phyloP scores from a whole-genome alignment of 1,140 invertebrate species.

The Rhynchophorus ferrugineus region DNA sequence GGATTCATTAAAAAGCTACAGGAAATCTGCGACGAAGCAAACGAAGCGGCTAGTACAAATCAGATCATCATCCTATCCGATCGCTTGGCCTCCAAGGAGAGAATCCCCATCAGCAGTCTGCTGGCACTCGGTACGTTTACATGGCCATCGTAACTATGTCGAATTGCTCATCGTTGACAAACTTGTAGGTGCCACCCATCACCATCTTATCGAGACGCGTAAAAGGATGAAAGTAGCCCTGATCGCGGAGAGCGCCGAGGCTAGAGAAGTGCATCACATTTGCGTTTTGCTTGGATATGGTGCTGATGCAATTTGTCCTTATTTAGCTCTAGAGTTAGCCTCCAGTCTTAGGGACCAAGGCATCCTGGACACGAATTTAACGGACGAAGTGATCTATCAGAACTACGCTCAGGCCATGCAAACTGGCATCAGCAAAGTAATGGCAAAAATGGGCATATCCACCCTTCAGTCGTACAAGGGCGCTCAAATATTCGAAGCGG shows the following conservation, averaged over 20 bases:
- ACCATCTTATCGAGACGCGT: conserved; percentile 89
- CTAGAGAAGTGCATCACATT: conserved; percentile 94
- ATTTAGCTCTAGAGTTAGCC: conserved; percentile 91
- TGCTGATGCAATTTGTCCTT: conserved; percentile 95
- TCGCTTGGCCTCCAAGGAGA: conserved; percentile 55
- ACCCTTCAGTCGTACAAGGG: conserved; percentile 99
- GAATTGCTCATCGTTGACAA: background rate
- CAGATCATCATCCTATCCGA: conserved; percentile 89
- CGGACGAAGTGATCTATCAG: conserved; percentile 78
- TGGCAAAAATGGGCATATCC: conserved; percentile 99
- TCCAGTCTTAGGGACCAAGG: conserved; percentile 72
- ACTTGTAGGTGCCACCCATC: conserved; percentile 75
- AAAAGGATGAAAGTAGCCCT: conserved; percentile 94
- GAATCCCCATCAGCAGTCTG: conserved; percentile 74
- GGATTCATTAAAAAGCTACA: conserved; percentile 70
- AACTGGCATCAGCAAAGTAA: conserved; percentile 51
- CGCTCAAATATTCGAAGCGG: conserved; percentile 98
- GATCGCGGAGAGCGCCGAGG: conserved; percentile 89
- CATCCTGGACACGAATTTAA: conserved; percentile 64
- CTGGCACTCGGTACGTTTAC: conserved; percentile 62
- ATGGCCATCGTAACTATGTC: background rate
- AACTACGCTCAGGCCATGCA: conserved; percentile 53
- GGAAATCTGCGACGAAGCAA: conserved; percentile 74
- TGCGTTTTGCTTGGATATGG: conserved; percentile 95
- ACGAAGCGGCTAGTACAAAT: conserved; percentile 72